Base-by-base conservation (phyloP, 2,113 vertebrate genomes). In the Asarcornis scutulata region DNA sequence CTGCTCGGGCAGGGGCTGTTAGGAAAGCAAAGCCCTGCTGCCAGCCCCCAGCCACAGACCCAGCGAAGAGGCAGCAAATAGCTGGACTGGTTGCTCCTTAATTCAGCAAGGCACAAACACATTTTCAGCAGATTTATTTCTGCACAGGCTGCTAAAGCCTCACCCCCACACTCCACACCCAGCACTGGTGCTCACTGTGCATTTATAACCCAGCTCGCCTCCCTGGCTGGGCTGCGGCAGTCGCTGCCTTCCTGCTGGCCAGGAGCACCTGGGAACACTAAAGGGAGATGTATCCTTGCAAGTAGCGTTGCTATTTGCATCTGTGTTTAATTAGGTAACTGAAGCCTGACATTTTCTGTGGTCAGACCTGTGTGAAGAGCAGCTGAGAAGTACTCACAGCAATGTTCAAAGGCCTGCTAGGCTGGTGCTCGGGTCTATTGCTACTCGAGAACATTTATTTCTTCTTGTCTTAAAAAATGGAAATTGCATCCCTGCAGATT, bases 81-180 rank as follows among this genome's bases (percentile, higher is more conserved):
- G 16, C 77, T 20, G 16, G 40, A 1, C 14, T 12, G 3, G 5
- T 0, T 1, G 1, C 0, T 13, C 31, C 22, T 6, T 11, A 18
- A 5, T 4, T 1, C 53, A 6, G 3, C 1, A 17, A 9, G 17
- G 23, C 46, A 75, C 31, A 76, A 20, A 15, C 2, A 9, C 5
- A 2, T 3, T 27, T 6, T 6, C 67, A 20, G 18, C 2, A 44
- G 55, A 44, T 59, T n/a, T 23, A 58, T 23, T 21, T 18, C 53
- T 26, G 17, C n/a, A 18, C 48, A 0, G 29, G 2, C 2, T 3
- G 3, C 2, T 3, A 13, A 6, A 0, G 1, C 3, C 86, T 52
- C 7, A 63, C 66, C 42, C 5, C 9, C 21, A 4, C 0, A 0
- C 60, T 5, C 3, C 21, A 34, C n/a, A 34, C n/a, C 55, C 59